Evolutionary conservation across 2,888 invertebrate genomes (phyloP).

Genomic region (Tridacna gigas): DNA sequence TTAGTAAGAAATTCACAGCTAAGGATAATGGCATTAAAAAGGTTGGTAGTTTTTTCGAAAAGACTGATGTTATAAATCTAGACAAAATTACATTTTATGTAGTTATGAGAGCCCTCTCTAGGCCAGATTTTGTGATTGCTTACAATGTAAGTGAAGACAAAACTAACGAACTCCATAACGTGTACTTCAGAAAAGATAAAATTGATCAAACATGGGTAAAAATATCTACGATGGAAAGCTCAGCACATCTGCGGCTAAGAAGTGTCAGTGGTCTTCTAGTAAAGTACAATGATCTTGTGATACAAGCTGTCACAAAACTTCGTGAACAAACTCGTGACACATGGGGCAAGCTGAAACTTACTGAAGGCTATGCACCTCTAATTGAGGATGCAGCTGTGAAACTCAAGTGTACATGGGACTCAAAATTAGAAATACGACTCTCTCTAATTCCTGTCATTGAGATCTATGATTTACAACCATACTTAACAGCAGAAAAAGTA

Average conservation of each 20-base stretch:
- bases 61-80: conserved; percentile 40
- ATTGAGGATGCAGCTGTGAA: conserved; percentile 31
- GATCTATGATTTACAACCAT: conserved; percentile 12
- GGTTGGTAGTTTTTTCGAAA: conserved; percentile 47
- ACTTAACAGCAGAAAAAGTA: conserved; percentile 10
- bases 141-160: conserved; percentile 19
- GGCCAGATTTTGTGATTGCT: conserved; percentile 9
- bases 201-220: conserved; percentile 18
- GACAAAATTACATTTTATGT: conserved; percentile 38
- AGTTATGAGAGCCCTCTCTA: conserved; percentile 46
- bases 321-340: conserved; percentile 10
- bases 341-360: conserved; percentile 32
- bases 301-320: conserved; percentile 19
- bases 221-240: not conserved
- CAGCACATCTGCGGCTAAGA: not conserved
- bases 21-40: conserved; percentile 28
- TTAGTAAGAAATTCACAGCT: conserved; percentile 41
- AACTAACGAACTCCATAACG: conserved; percentile 36
- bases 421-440: conserved; percentile 34
- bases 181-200: conserved; percentile 33
- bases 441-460: conserved; percentile 43
- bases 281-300: conserved; percentile 20
- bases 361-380: conserved; percentile 32
- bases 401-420: conserved; percentile 51
- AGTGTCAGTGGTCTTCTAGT: conserved; percentile 19